Base-by-base conservation (phyloP, 2,113 vertebrate species). In the Turdus rufiventris region DNA sequence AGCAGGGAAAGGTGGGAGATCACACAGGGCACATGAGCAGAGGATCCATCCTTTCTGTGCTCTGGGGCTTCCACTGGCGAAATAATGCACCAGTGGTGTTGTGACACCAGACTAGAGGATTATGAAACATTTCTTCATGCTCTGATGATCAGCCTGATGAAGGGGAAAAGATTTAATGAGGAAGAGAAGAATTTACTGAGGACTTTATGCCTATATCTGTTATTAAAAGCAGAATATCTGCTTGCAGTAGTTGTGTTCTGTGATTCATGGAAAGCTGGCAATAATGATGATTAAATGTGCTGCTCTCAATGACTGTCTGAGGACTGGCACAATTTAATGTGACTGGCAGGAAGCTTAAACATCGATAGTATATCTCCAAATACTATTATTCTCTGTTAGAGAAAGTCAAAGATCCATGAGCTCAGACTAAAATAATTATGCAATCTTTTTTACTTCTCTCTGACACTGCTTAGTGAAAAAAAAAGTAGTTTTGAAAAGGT, bases 71-170 rank as follows among this genome's bases (percentile, higher is more conserved):
- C 7, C 45, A 77, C 15, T 57, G 82, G 73, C 57, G 74, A 91
- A 94, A 77, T 56, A 83, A 66, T 56, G 36, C 57, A 80, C 56
- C 43, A 40, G 10, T 48, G 26, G 9, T 93, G 83, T 86, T 90
- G 83, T 88, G 92, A 92, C 87, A 96, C 57, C 25, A 88, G 88
- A 57, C 91, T 81, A 70, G 53, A 61, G 78, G 83, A 73, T 93
- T 94, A 72, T 91, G 90, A 86, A 89, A 61, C 75, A 36, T 96
- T 94, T 93, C 51, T 84, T 88, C 65, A 70, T 74, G 58, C 76
- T 91, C 77, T 92, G 58, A 80, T 95, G 51, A 72, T 72, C 84
- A 83, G 72, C 48, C 28, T 74, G 60, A 56, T 93, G 85, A 90
- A 88, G 75, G 58, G 54, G 50, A 94, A 94, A 90, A 21, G 50